Percentiles rank a stretch among this genome's conserved stretches.
These are phyloP conservation scores for Drosophila cognata DNA, from an alignment of 2,888 invertebrate genomes.

Conservation along the genomic window DNA sequence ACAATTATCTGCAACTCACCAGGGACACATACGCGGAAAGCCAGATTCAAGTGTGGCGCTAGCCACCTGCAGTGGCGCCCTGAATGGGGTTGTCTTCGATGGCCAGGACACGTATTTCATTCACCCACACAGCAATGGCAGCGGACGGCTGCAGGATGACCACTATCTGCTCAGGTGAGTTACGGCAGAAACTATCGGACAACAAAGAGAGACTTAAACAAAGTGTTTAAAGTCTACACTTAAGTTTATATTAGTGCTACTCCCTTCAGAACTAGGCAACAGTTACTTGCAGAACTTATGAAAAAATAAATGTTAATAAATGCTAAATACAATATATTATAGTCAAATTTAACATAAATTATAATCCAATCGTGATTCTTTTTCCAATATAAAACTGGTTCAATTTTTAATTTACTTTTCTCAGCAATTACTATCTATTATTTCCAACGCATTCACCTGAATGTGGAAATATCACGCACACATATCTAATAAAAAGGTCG, in stretches of 20 bases:
- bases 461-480: slow-evolving; percentile 14
- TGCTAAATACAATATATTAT: not conserved
- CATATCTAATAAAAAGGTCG: slow-evolving; percentile 23
- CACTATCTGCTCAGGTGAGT: slow-evolving; percentile 84
- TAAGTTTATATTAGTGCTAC: not conserved
- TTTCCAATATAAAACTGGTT: not conserved
- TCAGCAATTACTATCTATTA: not conserved
- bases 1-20: slow-evolving; percentile 25
- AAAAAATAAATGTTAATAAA: too few relatives aligned
- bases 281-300: not conserved
- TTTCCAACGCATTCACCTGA: slow-evolving; percentile 13
- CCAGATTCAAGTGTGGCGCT: slow-evolving; percentile 92
- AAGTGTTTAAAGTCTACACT: not conserved
- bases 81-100: slow-evolving; percentile 92
- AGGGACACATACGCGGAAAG: slow-evolving; percentile 89
- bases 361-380: not conserved
- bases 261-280: not conserved
- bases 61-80: slow-evolving; percentile 90
- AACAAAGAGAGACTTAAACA: not conserved
- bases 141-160: slow-evolving; percentile 81
- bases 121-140: slow-evolving; percentile 78
- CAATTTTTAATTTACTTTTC: not conserved
- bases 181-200: not conserved
- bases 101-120: slow-evolving; percentile 91
- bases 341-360: not conserved